phyloP scores from a whole-genome alignment of 2,888 invertebrate genomes.

The Rhingia campestris region DNA sequence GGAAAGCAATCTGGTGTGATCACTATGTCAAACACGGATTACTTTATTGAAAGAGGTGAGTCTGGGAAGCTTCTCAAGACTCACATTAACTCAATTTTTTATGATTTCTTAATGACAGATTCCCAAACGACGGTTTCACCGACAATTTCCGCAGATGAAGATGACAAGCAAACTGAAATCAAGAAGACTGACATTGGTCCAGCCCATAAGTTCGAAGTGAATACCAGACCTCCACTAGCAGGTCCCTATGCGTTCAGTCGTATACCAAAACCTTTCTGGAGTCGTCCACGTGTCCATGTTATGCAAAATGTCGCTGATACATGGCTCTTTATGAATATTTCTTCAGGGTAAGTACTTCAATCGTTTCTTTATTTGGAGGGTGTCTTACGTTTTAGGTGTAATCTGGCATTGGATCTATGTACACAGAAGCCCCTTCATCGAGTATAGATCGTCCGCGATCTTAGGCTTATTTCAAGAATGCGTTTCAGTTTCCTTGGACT shows the following conservation, averaged over 20 bases:
- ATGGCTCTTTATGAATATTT: slow-evolving; percentile 93
- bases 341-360: slow-evolving; percentile 86
- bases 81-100: neutral
- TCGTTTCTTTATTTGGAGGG: neutral
- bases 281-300: slow-evolving; percentile 91
- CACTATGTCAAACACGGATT: slow-evolving; percentile 81
- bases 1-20: slow-evolving; percentile 81
- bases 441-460: too few relatives aligned
- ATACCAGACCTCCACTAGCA: slow-evolving; percentile 90
- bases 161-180: slow-evolving; percentile 79
- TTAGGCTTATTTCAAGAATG: too few relatives aligned
- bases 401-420: too few relatives aligned
- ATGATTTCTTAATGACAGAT: slow-evolving; percentile 70
- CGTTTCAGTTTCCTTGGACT: too few relatives aligned
- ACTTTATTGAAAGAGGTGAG: slow-evolving; percentile 78
- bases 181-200: slow-evolving; percentile 83
- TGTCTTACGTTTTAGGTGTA: too few relatives aligned
- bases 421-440: too few relatives aligned
- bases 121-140: slow-evolving; percentile 75
- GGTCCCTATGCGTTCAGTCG: slow-evolving; percentile 96
- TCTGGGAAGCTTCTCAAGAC: too few relatives aligned
- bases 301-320: slow-evolving; percentile 88
- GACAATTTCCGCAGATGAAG: slow-evolving; percentile 76
- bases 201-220: slow-evolving; percentile 84
- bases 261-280: slow-evolving; percentile 91